These are phyloP conservation scores for Lateolabrax maculatus DNA, from an alignment of 2,797 vertebrate genomes.

Conservation along the genomic window DNA sequence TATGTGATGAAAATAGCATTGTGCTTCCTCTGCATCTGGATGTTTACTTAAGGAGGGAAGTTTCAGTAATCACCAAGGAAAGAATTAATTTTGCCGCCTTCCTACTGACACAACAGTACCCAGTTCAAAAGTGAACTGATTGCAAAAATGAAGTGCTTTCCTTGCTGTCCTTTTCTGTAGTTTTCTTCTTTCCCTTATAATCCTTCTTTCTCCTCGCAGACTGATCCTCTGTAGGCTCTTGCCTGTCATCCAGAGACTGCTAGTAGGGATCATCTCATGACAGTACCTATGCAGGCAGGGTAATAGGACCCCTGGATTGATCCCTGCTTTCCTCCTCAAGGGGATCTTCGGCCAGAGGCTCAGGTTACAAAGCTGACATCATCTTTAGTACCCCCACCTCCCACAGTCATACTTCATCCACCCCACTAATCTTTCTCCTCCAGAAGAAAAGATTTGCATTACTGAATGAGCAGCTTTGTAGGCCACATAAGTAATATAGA, in stretches of 20 bases:
- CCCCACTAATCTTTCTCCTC: constrained; percentile 34
- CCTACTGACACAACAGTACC: neutral
- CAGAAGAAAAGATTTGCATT: constrained; percentile 40
- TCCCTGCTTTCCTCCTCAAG: constrained; percentile 44
- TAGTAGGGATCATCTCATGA: constrained; percentile 65
- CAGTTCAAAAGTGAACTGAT: constrained; percentile 16
- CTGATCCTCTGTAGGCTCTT: constrained; percentile 46
- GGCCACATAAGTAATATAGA: neutral
- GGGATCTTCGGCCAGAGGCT: constrained; percentile 54
- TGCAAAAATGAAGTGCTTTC: neutral
- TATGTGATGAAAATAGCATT: constrained; percentile 53
- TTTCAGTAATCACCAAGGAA: constrained; percentile 35
- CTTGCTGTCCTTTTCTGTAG: neutral
- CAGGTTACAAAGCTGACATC: constrained; percentile 70
- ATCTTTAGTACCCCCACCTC: constrained; percentile 43
- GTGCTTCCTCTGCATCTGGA: constrained; percentile 22
- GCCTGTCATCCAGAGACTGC: constrained; percentile 51
- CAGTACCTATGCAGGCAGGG: constrained; percentile 73
- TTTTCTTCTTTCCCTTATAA: neutral
- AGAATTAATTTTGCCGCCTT: constrained; percentile 13
- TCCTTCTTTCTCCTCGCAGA: neutral
- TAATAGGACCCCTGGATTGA: constrained; percentile 69
- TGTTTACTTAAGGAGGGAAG: constrained; percentile 48
- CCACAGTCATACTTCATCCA: constrained; percentile 22
- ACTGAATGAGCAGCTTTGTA: constrained; percentile 27